These are phyloP conservation scores for Drosophila greeni DNA, from an alignment of 2,888 invertebrate genomes.

Conservation along the genomic window DNA sequence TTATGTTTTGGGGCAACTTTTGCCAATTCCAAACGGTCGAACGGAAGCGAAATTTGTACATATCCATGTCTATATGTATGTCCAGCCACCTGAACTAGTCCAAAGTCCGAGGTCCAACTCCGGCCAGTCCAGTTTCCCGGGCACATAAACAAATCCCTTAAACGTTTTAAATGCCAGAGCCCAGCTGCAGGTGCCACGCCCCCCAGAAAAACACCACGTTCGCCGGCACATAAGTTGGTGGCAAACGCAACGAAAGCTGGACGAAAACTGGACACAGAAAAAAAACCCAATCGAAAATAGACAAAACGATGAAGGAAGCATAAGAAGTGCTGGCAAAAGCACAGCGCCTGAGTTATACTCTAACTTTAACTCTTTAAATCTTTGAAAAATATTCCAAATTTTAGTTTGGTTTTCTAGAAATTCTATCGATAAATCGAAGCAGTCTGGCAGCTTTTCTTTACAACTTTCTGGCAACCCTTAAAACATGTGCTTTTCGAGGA, in stretches of 20 bases:
- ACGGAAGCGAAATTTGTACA: slow-evolving; percentile 1
- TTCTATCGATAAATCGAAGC: neutral
- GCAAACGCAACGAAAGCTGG: slow-evolving; percentile 49
- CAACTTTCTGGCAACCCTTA: neutral
- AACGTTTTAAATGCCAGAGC: slow-evolving; percentile 68
- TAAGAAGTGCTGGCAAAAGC: neutral
- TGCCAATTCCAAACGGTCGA: slow-evolving; percentile 55
- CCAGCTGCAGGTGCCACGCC: slow-evolving; percentile 60
- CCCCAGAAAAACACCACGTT: slow-evolving; percentile 23
- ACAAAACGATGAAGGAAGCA: slow-evolving; percentile 28
- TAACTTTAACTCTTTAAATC: neutral
- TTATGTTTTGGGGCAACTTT: slow-evolving; percentile 64
- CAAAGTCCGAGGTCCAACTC: slow-evolving; percentile 12
- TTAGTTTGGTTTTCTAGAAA: too few relatives aligned
- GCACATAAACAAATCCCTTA: slow-evolving; percentile 70
- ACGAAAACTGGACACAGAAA: slow-evolving; percentile 1
- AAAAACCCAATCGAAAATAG: slow-evolving; percentile 31
- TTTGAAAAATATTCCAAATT: too few relatives aligned
- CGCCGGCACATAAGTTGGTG: slow-evolving; percentile 58
- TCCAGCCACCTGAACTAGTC: slow-evolving; percentile 40
- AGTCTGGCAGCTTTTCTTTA: neutral
- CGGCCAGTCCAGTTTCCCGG: slow-evolving; percentile 10
- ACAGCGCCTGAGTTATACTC: neutral
- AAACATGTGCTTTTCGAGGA: neutral
- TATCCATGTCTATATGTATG: neutral